Evolutionary conservation across 2,888 invertebrate genomes (phyloP).

Genomic region (Ceramica pisi): DNA sequence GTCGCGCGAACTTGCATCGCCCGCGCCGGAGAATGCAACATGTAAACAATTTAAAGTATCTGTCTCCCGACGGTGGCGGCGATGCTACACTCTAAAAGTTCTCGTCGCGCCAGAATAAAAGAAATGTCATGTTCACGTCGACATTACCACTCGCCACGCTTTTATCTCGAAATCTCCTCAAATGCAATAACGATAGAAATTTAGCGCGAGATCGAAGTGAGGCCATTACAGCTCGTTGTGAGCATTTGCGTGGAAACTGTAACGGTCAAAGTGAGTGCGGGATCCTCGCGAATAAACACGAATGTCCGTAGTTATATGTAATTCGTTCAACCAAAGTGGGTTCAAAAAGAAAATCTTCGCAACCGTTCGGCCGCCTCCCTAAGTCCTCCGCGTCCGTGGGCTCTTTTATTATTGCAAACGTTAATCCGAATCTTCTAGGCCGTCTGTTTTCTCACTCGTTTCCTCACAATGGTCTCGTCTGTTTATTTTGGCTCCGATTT

Average conservation of each 20-base stretch:
- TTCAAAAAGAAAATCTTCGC: slow-evolving; percentile 64
- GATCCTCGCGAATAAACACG: slow-evolving; percentile 63
- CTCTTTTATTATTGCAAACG: slow-evolving; percentile 48
- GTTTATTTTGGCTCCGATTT: slow-evolving; percentile 59
- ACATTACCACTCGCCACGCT: slow-evolving; percentile 40
- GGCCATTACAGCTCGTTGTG: slow-evolving; percentile 63
- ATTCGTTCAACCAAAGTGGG: slow-evolving; percentile 60
- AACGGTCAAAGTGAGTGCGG: slow-evolving; percentile 61
- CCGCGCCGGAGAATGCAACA: slow-evolving; percentile 15
- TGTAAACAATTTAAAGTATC: slow-evolving; percentile 47
- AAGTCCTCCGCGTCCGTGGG: slow-evolving; percentile 45
- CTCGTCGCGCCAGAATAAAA: slow-evolving; percentile 40
- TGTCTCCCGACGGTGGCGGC: slow-evolving; percentile 1
- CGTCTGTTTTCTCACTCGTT: slow-evolving; percentile 31
- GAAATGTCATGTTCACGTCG: slow-evolving; percentile 40
- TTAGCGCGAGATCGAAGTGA: slow-evolving; percentile 63
- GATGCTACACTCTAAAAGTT: slow-evolving; percentile 25
- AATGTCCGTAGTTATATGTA: slow-evolving; percentile 59
- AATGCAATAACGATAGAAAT: slow-evolving; percentile 63
- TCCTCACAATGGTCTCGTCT: slow-evolving; percentile 36
- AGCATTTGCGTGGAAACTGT: slow-evolving; percentile 66
- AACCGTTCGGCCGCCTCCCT: slow-evolving; percentile 39
- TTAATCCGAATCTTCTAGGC: slow-evolving; percentile 59
- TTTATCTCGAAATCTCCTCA: slow-evolving; percentile 48
- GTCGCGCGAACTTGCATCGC: not conserved